A percentile compares a stretch with the other conserved stretches of the same genome.
Conservation (phyloP, 1,140 invertebrate species). For the Scaptomyza hsui region DNA sequence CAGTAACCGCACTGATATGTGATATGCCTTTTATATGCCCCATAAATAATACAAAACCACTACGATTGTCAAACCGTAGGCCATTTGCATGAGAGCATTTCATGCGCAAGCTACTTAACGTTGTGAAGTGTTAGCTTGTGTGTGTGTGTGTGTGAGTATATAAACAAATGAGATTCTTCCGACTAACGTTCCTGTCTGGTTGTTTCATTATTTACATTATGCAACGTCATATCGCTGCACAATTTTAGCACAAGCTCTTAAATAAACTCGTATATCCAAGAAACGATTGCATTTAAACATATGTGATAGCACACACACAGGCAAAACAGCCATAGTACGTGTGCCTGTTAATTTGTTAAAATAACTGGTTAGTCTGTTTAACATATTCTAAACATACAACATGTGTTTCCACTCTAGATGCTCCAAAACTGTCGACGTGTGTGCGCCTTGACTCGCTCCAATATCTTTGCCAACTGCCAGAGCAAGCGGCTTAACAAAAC, state of each 20-base stretch:
- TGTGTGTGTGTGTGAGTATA: constrained; percentile 41
- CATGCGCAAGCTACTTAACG: background rate
- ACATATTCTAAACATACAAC: constrained; percentile 15
- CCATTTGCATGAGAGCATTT: background rate
- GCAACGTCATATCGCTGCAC: constrained; percentile 61
- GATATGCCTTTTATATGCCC: background rate
- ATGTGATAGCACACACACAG: constrained; percentile 43
- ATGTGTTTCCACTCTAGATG: constrained; percentile 49
- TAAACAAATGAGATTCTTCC: constrained; percentile 54
- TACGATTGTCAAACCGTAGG: too few relatives aligned
- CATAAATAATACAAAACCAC: background rate
- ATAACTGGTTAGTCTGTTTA: constrained; percentile 11
- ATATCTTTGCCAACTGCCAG: constrained; percentile 1
- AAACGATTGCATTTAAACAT: constrained; percentile 63
- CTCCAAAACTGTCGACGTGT: constrained; percentile 46
- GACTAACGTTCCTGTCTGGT: constrained; percentile 20
- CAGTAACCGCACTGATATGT: background rate
- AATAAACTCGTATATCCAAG: constrained; percentile 7
- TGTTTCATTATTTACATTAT: constrained; percentile 63
- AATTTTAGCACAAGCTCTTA: constrained; percentile 26
- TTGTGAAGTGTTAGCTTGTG: background rate
- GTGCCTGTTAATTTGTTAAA: constrained; percentile 25
- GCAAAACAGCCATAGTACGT: constrained; percentile 33
- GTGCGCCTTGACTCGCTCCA: constrained; percentile 12
- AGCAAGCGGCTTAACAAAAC: constrained; percentile 19